A percentile compares a stretch with the other conserved stretches of the same genome.
phyloP scores from a whole-genome alignment of 2,888 invertebrate species.

The Philereme vetulata region DNA sequence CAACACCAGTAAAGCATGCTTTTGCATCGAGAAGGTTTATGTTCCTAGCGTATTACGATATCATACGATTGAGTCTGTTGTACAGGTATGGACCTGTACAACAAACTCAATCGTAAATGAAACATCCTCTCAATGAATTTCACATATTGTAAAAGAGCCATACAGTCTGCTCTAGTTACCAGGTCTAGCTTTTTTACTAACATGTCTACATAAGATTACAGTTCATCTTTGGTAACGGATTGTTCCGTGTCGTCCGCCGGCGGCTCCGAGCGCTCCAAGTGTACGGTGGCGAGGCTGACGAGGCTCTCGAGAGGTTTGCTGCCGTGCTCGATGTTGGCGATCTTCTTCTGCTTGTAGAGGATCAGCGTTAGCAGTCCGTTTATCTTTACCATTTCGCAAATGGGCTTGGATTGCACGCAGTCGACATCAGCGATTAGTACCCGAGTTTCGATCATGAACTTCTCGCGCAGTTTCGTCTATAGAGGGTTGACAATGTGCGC shows the following conservation, averaged over 20 bases:
- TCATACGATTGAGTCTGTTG: too few species aligned
- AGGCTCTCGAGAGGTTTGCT: constrained; percentile 66
- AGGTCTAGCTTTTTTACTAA: too few species aligned
- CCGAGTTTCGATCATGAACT: constrained; percentile 84
- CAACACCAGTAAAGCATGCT: too few species aligned
- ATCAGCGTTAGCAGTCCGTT: constrained; percentile 92
- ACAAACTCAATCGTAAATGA: too few species aligned
- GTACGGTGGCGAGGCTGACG: constrained; percentile 61
- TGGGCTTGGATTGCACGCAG: constrained; percentile 88
- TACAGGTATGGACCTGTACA: too few species aligned
- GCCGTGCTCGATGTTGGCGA: constrained; percentile 67
- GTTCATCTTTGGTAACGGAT: constrained; percentile 63
- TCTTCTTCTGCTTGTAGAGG: constrained; percentile 89
- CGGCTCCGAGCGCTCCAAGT: constrained; percentile 45
- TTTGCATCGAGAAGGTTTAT: too few species aligned
- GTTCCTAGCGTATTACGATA: too few species aligned
- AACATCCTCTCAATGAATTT: too few species aligned
- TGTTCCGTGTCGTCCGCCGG: constrained; percentile 29
- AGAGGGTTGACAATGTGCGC: constrained; percentile 94
- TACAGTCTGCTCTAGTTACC: too few species aligned
- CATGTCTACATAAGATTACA: constrained; percentile 53
- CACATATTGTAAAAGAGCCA: too few species aligned
- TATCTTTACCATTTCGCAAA: constrained; percentile 91
- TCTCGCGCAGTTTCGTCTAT: constrained; percentile 92
- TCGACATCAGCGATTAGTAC: constrained; percentile 93